A percentile compares a stretch with the other conserved stretches of the same genome.
phyloP scores from a whole-genome alignment of 2,888 invertebrate species.

The Drosophila setosimentum region DNA sequence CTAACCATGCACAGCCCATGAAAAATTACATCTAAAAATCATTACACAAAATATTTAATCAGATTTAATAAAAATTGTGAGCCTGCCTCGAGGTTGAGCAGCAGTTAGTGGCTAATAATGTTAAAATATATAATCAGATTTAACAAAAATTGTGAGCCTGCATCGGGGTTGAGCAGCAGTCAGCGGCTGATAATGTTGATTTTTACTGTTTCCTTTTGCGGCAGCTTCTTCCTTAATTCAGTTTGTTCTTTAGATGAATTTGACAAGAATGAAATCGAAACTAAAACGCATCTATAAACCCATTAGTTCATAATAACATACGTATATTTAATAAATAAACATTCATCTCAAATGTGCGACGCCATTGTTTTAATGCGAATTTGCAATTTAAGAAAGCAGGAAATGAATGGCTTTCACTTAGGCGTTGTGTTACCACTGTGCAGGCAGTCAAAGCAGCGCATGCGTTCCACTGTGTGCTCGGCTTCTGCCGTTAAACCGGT shows the following conservation, averaged over 20 bases:
- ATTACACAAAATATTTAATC: slow-evolving; percentile 18
- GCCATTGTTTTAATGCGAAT: background rate
- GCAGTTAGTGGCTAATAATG: slow-evolving; percentile 1
- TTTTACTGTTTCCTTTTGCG: slow-evolving; percentile 4
- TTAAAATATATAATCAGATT: slow-evolving; percentile 15
- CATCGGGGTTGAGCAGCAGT: slow-evolving; percentile 12
- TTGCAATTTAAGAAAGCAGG: background rate
- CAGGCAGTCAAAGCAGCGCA: background rate
- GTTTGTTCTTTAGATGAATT: slow-evolving; percentile 63
- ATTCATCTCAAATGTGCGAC: slow-evolving; percentile 31
- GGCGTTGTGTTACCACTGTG: slow-evolving; percentile 17
- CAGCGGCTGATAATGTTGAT: slow-evolving; percentile 7
- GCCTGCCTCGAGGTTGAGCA: slow-evolving; percentile 32
- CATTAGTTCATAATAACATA: slow-evolving; percentile 56
- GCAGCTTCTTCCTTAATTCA: slow-evolving; percentile 46
- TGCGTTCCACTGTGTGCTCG: slow-evolving; percentile 22
- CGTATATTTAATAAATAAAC: slow-evolving; percentile 42
- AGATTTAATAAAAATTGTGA: slow-evolving; percentile 26
- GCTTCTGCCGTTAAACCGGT: slow-evolving; percentile 38
- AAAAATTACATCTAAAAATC: slow-evolving; percentile 20
- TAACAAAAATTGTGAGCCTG: slow-evolving; percentile 37
- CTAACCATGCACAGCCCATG: slow-evolving; percentile 15
- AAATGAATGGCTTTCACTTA: background rate
- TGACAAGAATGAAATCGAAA: slow-evolving; percentile 44
- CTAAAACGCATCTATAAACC: slow-evolving; percentile 26